Base-by-base conservation (phyloP, 2,797 vertebrate genomes). In the Syngnathus rostellatus region DNA sequence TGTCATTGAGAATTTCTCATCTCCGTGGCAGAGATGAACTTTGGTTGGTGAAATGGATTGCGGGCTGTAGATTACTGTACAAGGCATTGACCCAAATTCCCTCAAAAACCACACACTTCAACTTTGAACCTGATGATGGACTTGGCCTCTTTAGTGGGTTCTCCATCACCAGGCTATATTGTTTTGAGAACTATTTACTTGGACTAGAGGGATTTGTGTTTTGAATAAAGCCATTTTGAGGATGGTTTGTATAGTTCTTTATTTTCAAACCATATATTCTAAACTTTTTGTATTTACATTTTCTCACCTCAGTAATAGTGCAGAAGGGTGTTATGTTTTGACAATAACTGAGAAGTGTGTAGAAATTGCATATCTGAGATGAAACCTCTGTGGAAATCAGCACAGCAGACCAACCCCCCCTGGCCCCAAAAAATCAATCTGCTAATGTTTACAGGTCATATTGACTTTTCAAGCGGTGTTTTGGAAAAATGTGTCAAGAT, bases 301-400 rank as follows among this genome's bases (percentile, higher is more conserved):
- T 9, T 21, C n/a, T 23, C 51, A 14, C n/a, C 50, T 51, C 23
- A 54, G 21, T 25, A 5, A 54, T 54, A 12, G 9, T 9, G 21
- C 6, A 12, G 23, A 54, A 11, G 10, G 6, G 10, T 58, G 55
- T 51, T n/a, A 64, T 72, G 67, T 57, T 46, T 53, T 58, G 53
- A 68, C 39, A 75, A 61, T 64, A 68, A 71, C 60, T 62, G 46
- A 40, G 23, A 62, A 48, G 11, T 38, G 14, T 73, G 68, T 63
- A 67, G 62, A 74, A 61, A 75, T 77, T 68, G 63, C 68, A 70
- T 50, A 66, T 46, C 58, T 62, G 53, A 59, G 64, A 67, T 45
- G 64, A 65, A 39, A 63, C 62, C 64, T 72, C 64, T 60, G 70
- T 73, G 67, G 67, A 76, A 82, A 68, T 65, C 74, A 71, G 59